Evolutionary conservation across 2,113 vertebrate genomes (phyloP).

Genomic region (Isurus oxyrinchus): DNA sequence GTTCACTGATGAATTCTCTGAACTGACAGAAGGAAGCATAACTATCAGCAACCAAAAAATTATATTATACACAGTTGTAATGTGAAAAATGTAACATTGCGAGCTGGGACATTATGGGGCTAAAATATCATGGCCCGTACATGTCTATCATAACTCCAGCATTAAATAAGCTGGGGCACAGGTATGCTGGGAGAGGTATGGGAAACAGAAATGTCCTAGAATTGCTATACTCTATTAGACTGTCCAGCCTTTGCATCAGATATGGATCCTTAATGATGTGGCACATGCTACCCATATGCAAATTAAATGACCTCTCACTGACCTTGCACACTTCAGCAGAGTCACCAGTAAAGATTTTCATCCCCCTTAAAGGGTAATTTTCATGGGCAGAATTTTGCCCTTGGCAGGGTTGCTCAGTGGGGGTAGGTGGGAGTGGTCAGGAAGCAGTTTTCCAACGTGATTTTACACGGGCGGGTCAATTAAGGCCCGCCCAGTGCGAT

Average conservation of each 20-base stretch:
- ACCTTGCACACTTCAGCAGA: neutral
- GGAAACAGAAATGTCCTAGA: neutral
- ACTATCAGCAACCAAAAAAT: neutral
- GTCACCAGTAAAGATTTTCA: neutral
- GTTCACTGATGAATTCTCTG: neutral
- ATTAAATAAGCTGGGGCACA: neutral
- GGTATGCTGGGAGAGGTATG: neutral
- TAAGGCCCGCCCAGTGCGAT: too few relatives aligned
- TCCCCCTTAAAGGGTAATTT: too few relatives aligned
- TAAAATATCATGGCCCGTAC: neutral
- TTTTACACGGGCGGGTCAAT: too few relatives aligned
- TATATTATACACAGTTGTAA: neutral
- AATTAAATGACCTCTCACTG: neutral
- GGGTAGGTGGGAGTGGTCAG: too few relatives aligned
- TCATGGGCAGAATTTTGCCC: too few relatives aligned
- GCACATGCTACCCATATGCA: neutral
- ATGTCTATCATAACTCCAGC: neutral
- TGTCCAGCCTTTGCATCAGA: neutral
- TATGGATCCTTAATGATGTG: neutral
- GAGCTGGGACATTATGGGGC: neutral
- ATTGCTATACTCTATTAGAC: neutral
- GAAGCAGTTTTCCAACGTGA: too few relatives aligned
- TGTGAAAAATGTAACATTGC: neutral
- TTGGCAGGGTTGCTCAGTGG: too few relatives aligned
- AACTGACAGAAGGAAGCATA: neutral